Percentiles rank a stretch among this genome's conserved stretches.
phyloP scores from a whole-genome alignment of 2,113 vertebrate genomes.

The Stigmatopora argus region DNA sequence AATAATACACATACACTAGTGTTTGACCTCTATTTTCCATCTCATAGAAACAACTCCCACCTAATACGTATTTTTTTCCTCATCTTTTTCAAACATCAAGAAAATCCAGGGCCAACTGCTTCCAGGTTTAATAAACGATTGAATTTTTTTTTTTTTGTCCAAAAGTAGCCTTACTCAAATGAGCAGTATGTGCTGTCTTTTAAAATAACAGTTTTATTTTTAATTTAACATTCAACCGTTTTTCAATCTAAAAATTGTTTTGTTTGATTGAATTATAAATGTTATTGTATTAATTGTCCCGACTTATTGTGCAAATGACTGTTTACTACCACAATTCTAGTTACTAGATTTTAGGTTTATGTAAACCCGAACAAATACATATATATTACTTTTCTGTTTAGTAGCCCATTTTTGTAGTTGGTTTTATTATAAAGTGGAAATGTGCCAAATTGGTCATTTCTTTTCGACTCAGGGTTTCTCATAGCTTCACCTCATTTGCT shows the following conservation, averaged over 20 bases:
- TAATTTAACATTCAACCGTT: no score
- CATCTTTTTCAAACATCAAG: neutral
- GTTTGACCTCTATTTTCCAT: neutral
- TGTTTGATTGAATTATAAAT: no score
- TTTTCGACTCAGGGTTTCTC: neutral
- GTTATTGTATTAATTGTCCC: neutral
- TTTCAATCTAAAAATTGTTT: no score
- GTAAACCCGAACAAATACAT: neutral
- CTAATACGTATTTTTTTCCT: neutral
- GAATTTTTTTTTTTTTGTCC: neutral
- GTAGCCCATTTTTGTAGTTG: no score
- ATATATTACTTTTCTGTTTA: neutral
- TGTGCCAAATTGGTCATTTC: neutral
- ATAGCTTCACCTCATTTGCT: neutral
- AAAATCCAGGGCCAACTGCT: neutral
- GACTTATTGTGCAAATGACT: no score
- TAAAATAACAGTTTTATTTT: no score
- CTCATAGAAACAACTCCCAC: neutral
- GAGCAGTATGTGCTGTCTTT: neutral
- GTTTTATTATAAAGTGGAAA: no score
- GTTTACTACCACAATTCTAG: no score
- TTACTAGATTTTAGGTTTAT: neutral
- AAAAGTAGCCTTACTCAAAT: neutral
- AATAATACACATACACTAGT: neutral
- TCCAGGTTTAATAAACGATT: neutral